Conservation (phyloP, 2,113 vertebrate species). For the Lycocorax pyrrhopterus region DNA sequence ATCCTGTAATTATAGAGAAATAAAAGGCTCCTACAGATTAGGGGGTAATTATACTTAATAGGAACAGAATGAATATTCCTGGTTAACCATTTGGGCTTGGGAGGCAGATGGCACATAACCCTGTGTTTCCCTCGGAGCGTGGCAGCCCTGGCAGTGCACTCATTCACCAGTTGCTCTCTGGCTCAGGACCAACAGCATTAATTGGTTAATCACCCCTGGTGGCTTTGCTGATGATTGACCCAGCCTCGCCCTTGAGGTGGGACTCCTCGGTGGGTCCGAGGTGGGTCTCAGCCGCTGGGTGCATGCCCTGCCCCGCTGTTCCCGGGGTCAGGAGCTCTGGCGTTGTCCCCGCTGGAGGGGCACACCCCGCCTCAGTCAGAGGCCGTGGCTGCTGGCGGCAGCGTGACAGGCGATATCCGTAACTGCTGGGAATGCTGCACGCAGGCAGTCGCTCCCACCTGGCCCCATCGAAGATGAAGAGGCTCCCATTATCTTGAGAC, state of each 20-base stretch:
- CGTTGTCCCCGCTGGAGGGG: not conserved
- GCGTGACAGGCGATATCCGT: conserved; percentile 54
- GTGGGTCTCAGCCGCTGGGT: fast-evolving
- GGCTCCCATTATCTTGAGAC: conserved; percentile 39
- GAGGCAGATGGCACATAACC: conserved; percentile 60
- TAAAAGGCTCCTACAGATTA: conserved; percentile 67
- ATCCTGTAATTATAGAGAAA: conserved; percentile 72
- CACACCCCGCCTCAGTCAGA: not conserved
- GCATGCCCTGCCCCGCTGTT: not conserved
- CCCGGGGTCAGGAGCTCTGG: not conserved
- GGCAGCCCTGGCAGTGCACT: not conserved
- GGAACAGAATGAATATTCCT: conserved; percentile 74
- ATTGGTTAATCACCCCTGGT: conserved; percentile 35
- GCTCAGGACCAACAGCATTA: conserved; percentile 46
- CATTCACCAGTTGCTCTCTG: conserved; percentile 59
- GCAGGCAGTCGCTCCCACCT: conserved; percentile 23
- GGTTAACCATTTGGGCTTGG: conserved; percentile 67
- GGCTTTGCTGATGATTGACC: not conserved
- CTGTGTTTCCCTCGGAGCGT: conserved; percentile 45
- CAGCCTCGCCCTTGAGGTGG: not conserved
- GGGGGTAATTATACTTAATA: conserved; percentile 75
- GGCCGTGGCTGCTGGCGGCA: conserved; percentile 54
- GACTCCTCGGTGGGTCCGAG: fast-evolving
- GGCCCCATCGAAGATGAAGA: conserved; percentile 33
- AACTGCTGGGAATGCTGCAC: conserved; percentile 57